Base-by-base conservation (phyloP, 2,888 invertebrate genomes). In the Ophioninae sp. region DNA sequence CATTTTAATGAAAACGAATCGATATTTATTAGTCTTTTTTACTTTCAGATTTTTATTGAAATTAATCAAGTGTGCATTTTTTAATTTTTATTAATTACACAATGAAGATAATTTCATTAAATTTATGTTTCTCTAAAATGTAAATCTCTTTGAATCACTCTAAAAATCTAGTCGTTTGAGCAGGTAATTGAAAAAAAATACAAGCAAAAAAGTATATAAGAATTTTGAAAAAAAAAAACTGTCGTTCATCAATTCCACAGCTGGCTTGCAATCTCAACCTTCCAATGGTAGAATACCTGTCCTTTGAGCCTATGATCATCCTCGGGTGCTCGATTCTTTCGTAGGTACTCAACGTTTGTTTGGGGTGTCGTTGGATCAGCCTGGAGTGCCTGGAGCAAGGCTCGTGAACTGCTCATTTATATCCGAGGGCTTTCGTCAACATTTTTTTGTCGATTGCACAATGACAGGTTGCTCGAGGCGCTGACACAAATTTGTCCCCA, bases 291-390 rank as follows among this genome's bases (percentile, higher is more conserved):
- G 17, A 23, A 23, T 44, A 0, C 17, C 64, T 56, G 20, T 68
- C 64, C 58, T 76, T 73, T 71, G 72, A 22, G 58, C 67, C 44
- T 51, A 67, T 69, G 76, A 76, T 73, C 56, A 80, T 77, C 80
- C 69, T 20, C 37, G 63, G 63, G 51, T 79, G 30, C 44, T 56
- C 59, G 44, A 77, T 81, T 65, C 71, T 67, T 65, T 6, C 13
- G 30, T 41, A 23, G 23, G 74, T 73, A 73, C 56, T 72, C 37
- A 61, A 58, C 77, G 73, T 80, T 79, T 58, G 84, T 75, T 63
- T 41, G 63, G 79, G 79, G 71, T 81, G 84, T 81, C 81, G 81
- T 75, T 67, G 75, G 69, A 44, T 51, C 56, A 78, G 78, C 81
- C 72, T 10, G 20, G 23, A 67, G 71, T 30, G 30, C 30, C 30